Percentiles rank a stretch among this genome's conserved stretches.
phyloP scores from a whole-genome alignment of 2,888 invertebrate genomes.

The Hirtodrosophila duncani region DNA sequence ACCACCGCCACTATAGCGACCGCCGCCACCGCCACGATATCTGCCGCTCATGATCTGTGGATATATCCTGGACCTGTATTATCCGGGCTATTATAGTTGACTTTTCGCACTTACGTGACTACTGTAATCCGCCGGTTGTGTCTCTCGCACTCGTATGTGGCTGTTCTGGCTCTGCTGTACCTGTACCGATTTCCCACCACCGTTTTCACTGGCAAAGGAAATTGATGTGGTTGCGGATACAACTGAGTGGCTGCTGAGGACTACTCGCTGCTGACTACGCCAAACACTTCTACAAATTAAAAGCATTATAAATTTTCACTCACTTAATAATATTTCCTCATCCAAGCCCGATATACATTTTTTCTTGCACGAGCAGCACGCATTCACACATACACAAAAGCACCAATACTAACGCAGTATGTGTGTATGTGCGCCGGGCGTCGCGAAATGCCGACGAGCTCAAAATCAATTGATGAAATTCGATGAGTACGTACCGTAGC shows the following conservation, averaged over 20 bases:
- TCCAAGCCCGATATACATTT: slow-evolving; percentile 25
- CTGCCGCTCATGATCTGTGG: slow-evolving; percentile 69
- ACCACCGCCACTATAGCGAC: slow-evolving; percentile 52
- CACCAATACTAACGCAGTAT: neutral
- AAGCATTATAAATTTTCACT: slow-evolving; percentile 50
- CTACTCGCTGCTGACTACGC: slow-evolving; percentile 50
- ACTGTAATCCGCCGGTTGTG: slow-evolving; percentile 33
- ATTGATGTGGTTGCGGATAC: slow-evolving; percentile 34
- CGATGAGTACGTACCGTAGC: slow-evolving; percentile 16
- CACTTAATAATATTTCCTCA: slow-evolving; percentile 20
- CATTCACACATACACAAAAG: slow-evolving; percentile 22
- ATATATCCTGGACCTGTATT: too few relatives aligned
- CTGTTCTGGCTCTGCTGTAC: slow-evolving; percentile 13
- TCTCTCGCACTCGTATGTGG: slow-evolving; percentile 14
- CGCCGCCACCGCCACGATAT: slow-evolving; percentile 60
- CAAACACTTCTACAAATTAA: slow-evolving; percentile 65
- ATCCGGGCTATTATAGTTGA: too few relatives aligned
- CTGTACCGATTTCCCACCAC: slow-evolving; percentile 20
- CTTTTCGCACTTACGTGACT: slow-evolving; percentile 73
- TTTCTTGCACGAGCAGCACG: slow-evolving; percentile 49
- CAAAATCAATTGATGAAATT: slow-evolving; percentile 28
- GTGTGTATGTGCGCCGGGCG: slow-evolving; percentile 52
- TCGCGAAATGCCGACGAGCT: slow-evolving; percentile 60
- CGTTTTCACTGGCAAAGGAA: slow-evolving; percentile 14
- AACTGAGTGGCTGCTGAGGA: too few relatives aligned